phyloP scores from a whole-genome alignment of 1,140 invertebrate species.

The Drosophila sp. region DNA sequence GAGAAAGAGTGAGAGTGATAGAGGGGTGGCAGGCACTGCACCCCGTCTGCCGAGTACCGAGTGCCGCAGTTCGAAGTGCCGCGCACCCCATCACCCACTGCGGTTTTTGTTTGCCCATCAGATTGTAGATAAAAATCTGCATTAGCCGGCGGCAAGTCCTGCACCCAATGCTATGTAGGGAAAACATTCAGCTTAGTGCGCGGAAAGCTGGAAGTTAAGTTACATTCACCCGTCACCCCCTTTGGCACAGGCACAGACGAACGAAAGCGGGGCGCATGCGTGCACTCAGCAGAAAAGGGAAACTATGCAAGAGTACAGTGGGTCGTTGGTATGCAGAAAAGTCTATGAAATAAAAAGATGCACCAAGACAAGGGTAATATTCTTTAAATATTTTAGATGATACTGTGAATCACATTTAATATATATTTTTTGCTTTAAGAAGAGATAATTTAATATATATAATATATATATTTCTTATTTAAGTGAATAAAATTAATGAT shows the following conservation, averaged over 20 bases:
- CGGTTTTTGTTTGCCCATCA: conserved; percentile 79
- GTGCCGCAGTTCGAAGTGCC: conserved; percentile 2
- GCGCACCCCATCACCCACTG: conserved; percentile 63
- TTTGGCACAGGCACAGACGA: not conserved
- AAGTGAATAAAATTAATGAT: no score
- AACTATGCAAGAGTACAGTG: conserved; percentile 43
- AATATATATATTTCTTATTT: no score
- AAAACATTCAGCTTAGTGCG: conserved; percentile 50
- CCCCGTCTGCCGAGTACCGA: conserved; percentile 4
- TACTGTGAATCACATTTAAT: no score
- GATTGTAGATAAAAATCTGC: conserved; percentile 65
- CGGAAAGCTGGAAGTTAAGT: conserved; percentile 25
- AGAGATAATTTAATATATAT: no score
- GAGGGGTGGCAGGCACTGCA: conserved; percentile 20
- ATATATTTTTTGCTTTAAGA: no score
- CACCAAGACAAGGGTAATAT: no score
- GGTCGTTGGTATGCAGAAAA: not conserved
- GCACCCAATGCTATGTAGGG: not conserved
- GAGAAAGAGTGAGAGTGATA: not conserved
- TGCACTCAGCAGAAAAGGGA: not conserved
- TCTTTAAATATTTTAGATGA: no score
- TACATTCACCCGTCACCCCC: conserved; percentile 36
- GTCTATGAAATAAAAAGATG: no score
- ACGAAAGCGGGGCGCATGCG: conserved; percentile 13
- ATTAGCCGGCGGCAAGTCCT: conserved; percentile 34